Percentiles rank a stretch among this genome's conserved stretches.
These are phyloP conservation scores for Siniperca undulata DNA, from an alignment of 2,797 vertebrate genomes.

Conservation along the genomic window DNA sequence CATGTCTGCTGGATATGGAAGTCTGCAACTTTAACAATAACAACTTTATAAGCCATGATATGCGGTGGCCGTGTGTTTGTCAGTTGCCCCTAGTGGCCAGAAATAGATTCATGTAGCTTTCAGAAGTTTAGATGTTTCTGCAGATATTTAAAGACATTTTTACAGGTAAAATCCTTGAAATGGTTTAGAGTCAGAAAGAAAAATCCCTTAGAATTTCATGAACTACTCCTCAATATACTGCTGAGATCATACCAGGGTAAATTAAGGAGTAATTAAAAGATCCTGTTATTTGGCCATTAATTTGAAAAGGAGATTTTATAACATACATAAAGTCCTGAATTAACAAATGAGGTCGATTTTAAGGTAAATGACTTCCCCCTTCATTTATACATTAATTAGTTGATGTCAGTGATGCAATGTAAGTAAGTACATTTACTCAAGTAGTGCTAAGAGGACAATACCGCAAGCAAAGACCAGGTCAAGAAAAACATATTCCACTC, in stretches of 20 bases:
- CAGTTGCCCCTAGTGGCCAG: slow-evolving; percentile 1
- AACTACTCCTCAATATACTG: neutral
- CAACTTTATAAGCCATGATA: neutral
- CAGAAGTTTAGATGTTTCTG: slow-evolving; percentile 1
- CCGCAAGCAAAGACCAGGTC: neutral
- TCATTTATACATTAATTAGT: neutral
- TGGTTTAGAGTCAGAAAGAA: neutral
- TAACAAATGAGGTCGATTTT: neutral
- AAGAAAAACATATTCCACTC: neutral
- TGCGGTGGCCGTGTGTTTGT: neutral
- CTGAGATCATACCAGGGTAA: neutral
- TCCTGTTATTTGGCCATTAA: neutral
- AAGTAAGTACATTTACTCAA: neutral
- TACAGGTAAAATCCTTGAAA: neutral
- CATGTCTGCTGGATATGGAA: neutral
- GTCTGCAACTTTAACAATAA: neutral
- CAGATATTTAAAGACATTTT: neutral
- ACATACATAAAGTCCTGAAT: too few relatives aligned
- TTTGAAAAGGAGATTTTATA: neutral
- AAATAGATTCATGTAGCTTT: neutral
- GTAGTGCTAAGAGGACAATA: neutral
- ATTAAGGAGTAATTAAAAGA: neutral
- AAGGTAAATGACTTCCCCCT: neutral
- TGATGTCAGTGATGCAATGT: neutral
- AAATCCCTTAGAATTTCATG: neutral